Conservation (phyloP, 2,888 invertebrate species). For the Rhodophaea formosa region DNA sequence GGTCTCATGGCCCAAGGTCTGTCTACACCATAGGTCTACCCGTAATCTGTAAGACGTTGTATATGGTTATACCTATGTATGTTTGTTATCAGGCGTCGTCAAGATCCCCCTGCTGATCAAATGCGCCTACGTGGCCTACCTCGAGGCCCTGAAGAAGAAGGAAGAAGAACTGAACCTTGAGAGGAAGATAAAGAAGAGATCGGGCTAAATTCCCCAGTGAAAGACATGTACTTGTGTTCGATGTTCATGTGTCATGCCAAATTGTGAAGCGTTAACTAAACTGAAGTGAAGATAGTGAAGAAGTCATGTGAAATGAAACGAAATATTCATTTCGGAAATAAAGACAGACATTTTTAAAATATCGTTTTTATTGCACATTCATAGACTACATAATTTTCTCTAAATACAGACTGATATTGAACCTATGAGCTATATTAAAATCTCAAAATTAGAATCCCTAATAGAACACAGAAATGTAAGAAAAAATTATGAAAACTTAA, state of each 20-base stretch:
- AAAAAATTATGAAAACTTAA: too few relatives aligned
- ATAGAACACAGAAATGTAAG: too few relatives aligned
- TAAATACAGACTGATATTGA: too few relatives aligned
- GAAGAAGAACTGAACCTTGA: slow-evolving; percentile 46
- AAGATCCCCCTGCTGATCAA: slow-evolving; percentile 66
- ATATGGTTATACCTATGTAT: too few relatives aligned
- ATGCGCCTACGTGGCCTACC: slow-evolving; percentile 67
- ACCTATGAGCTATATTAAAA: too few relatives aligned
- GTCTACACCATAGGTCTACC: too few relatives aligned
- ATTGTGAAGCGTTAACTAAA: background rate
- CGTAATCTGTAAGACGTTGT: too few relatives aligned
- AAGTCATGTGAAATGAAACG: background rate
- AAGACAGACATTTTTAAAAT: too few relatives aligned
- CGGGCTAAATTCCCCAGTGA: slow-evolving; percentile 29
- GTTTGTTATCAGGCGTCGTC: slow-evolving; percentile 55
- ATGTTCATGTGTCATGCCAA: background rate
- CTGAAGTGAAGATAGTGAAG: background rate
- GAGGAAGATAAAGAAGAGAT: slow-evolving; percentile 49
- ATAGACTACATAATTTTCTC: too few relatives aligned
- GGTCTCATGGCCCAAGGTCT: too few relatives aligned
- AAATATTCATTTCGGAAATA: background rate
- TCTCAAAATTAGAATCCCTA: too few relatives aligned
- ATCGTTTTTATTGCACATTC: too few relatives aligned
- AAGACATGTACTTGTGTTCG: background rate
- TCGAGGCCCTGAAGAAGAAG: slow-evolving; percentile 56